Conservation (phyloP, 2,113 vertebrate genomes). For the Limanda limanda region DNA sequence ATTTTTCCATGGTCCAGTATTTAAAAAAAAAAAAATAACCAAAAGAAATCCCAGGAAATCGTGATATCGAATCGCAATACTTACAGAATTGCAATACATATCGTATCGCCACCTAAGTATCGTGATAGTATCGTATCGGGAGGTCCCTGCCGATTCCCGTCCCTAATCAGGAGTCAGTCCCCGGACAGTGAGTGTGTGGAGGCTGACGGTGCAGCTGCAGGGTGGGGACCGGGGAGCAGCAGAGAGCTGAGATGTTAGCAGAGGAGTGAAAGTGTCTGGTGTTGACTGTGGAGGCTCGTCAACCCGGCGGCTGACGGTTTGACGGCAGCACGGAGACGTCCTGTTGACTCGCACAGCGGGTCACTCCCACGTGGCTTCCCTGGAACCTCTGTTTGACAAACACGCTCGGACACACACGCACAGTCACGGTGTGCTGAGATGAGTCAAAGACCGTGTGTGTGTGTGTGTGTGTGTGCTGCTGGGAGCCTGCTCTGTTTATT, state of each 20-base stretch:
- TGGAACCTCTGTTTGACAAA: conserved; percentile 34
- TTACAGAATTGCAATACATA: too few species aligned
- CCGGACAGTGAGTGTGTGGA: not conserved
- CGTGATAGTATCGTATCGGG: too few species aligned
- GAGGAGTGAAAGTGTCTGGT: conserved; percentile 45
- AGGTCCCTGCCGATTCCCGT: too few species aligned
- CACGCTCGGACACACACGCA: not conserved
- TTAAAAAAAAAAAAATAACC: too few species aligned
- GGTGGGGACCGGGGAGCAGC: not conserved
- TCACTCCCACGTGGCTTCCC: conserved; percentile 28
- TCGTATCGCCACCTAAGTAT: too few species aligned
- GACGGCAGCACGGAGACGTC: conserved; percentile 35
- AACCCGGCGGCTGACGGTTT: conserved; percentile 46
- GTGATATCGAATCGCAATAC: too few species aligned
- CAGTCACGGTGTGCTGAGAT: conserved; percentile 2
- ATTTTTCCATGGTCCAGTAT: too few species aligned
- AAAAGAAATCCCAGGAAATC: too few species aligned
- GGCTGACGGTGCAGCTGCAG: not conserved
- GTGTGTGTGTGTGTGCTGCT: conserved; percentile 13
- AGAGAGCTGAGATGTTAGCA: conserved; percentile 39
- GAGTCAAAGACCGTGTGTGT: not conserved
- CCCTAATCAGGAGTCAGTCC: not conserved
- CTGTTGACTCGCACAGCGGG: conserved; percentile 56
- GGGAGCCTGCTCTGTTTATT: conserved; percentile 60
- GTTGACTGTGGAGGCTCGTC: conserved; percentile 46